Percentiles rank a stretch among this genome's conserved stretches.
Evolutionary conservation across 2,797 vertebrate species (phyloP).

Genomic region (Telmatherina bonti): DNA sequence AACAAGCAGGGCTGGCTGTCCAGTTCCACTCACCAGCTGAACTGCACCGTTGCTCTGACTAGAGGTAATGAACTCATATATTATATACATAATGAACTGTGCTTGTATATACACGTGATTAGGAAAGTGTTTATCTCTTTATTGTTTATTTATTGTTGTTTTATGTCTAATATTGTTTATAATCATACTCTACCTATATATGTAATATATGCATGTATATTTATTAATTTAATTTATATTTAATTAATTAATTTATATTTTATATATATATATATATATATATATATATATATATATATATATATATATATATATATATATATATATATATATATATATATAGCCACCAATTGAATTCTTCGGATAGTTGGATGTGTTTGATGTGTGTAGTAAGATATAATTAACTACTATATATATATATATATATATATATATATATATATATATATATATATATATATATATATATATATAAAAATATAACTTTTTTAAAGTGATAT

Average conservation of each 20-base stretch:
- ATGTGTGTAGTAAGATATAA: no score
- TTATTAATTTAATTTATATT: no score
- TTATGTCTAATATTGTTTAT: neutral
- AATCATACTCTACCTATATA: no score
- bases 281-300: neutral
- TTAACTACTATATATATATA: no score
- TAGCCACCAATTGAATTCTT: no score
- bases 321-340: neutral
- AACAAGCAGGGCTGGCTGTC: neutral
- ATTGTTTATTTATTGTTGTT: neutral
- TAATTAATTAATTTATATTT: no score
- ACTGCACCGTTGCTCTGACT: slow-evolving; percentile 13
- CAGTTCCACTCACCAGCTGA: slow-evolving; percentile 55
- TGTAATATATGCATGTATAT: no score
- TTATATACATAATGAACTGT: neutral
- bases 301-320: neutral
- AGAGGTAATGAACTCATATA: slow-evolving; percentile 27
- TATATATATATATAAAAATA: neutral
- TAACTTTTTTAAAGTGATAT: neutral
- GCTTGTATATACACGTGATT: neutral
- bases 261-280: neutral
- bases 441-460: neutral
- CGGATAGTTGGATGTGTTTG: no score
- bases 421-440: no score
- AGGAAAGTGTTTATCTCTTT: neutral